Evolutionary conservation across 2,888 invertebrate species (phyloP).

Genomic region (Apotomis betuletana): DNA sequence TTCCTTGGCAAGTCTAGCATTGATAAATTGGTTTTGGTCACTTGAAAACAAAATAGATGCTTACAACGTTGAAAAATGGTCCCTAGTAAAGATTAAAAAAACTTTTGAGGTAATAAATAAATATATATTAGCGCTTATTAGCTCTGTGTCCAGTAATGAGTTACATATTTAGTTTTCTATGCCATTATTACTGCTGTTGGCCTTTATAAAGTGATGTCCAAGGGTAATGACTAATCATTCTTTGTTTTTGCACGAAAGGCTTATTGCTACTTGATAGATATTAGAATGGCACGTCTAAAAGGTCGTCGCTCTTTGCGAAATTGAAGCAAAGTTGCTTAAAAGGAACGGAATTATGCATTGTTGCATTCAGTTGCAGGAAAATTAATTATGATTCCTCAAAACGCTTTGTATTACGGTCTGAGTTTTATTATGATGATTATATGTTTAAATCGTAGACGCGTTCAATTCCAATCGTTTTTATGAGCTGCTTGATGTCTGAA

Average conservation of each 20-base stretch:
- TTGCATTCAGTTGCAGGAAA: constrained; percentile 21
- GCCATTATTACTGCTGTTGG: background rate
- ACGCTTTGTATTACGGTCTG: constrained; percentile 1
- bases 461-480: constrained; percentile 50
- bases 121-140: background rate
- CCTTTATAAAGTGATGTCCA: constrained; percentile 11
- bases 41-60: background rate
- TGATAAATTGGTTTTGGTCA: constrained; percentile 7
- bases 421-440: constrained; percentile 20
- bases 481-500: constrained; percentile 49
- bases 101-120: background rate
- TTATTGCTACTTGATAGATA: constrained; percentile 17
- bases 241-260: constrained; percentile 27
- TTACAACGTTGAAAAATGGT: background rate
- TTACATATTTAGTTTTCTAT: background rate
- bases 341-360: constrained; percentile 29
- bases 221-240: constrained; percentile 28
- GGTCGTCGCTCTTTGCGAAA: constrained; percentile 69
- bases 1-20: constrained; percentile 8
- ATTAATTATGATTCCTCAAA: background rate
- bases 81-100: background rate
- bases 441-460: constrained; percentile 44
- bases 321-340: constrained; percentile 47
- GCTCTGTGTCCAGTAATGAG: background rate
- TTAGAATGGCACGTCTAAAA: constrained; percentile 53